phyloP scores from a whole-genome alignment of 1,140 invertebrate species.

The Drosophila funebris region DNA sequence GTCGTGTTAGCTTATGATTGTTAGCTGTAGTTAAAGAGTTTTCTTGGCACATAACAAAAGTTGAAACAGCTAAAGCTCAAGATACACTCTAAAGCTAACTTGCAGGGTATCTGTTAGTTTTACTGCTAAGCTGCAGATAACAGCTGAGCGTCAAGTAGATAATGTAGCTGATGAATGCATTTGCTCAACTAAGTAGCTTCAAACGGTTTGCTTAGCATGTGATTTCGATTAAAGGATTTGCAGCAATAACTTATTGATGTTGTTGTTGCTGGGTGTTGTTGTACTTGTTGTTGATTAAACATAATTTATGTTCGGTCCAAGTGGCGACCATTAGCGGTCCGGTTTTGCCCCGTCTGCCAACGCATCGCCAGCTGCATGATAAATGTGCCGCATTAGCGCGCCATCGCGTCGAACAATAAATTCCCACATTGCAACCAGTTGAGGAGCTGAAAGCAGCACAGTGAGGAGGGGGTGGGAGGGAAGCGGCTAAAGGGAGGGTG shows the following conservation, averaged over 20 bases:
- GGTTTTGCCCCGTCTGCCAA: constrained; percentile 17
- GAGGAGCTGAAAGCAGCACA: neutral
- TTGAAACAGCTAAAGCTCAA: no score
- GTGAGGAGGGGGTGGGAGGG: neutral
- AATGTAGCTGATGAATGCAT: constrained; percentile 37
- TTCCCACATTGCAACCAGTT: constrained; percentile 10
- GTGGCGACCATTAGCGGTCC: constrained; percentile 71
- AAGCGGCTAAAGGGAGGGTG: neutral
- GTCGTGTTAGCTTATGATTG: no score
- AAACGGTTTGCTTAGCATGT: constrained; percentile 32
- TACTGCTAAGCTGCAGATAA: constrained; percentile 1
- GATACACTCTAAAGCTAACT: no score
- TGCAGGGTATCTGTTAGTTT: neutral
- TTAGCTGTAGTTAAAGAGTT: no score
- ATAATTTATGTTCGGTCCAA: constrained; percentile 75
- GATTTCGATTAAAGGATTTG: constrained; percentile 62
- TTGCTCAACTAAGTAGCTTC: constrained; percentile 29
- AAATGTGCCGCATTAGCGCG: constrained; percentile 75
- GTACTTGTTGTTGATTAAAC: constrained; percentile 55
- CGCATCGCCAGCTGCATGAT: constrained; percentile 53
- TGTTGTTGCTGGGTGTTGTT: constrained; percentile 1
- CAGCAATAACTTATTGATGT: constrained; percentile 1
- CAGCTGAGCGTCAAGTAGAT: no score
- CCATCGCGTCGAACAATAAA: constrained; percentile 63
- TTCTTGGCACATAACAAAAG: no score